Evolutionary conservation across 2,113 vertebrate genomes (phyloP), one percentile per base, ranked within the genome.

Genomic region (Oreochromis aureus): DNA sequence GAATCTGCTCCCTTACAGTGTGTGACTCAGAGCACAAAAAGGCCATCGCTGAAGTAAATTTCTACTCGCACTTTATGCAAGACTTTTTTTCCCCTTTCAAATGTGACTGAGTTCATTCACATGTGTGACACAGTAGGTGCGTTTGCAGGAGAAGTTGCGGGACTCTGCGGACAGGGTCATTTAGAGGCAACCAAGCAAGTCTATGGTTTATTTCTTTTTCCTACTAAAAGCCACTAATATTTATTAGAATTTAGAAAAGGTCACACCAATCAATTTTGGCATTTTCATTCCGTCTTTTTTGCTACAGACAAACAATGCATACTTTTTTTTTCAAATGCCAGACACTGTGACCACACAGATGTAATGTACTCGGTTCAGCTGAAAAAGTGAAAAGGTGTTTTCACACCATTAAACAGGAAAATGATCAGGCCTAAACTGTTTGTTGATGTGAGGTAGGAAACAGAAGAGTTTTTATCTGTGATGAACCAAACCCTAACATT

Each of bases 21-120:
- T 24, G 15, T 92, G 91, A 92, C 85, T 92, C 90, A 87, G 48
- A 90, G 63, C 81, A 81, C 51, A 86, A 27, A 89, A 89, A 90
- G 85, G 89, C 83, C 90, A 89, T 46, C 5, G 4, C 80, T 41
- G 76, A 56, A 81, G 81, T 84, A 73, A 89, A 94, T 69, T 61
- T 81, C 56, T 48, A n/a, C 30, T 81, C n/a, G 66, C 41, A 55
- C 55, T 61, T 82, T 18, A 16, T 51, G 63, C 19, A 61, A 69
- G 41, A 66, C 55, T n/a, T 46, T 6, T 4, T 41, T 51, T 44
- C 24, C 3, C 5, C 34, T 18, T 24, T 10, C 3, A 54, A 61
- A 89, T 46, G 53, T 36, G 13, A 27, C n/a, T 27, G 55, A 19
- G 71, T 87, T 73, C 79, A 86, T 58, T 90, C 5, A 12, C 12